Percentiles rank a stretch among this genome's conserved stretches.
Evolutionary conservation across 2,888 invertebrate genomes (phyloP).

Genomic region (Brassicogethes aeneus): DNA sequence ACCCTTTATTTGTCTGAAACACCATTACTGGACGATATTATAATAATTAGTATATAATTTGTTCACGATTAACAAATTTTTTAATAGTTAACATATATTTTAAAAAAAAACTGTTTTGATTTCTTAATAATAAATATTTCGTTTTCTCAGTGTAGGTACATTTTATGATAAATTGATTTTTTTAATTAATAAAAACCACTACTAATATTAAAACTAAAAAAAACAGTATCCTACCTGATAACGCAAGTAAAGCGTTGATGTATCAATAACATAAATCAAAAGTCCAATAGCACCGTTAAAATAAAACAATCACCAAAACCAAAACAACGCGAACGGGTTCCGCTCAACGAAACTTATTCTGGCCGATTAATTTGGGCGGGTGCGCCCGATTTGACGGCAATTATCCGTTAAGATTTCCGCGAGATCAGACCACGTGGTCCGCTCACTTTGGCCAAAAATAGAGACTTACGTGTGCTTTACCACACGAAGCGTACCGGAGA

Average conservation of each 20-base stretch:
- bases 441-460: neutral
- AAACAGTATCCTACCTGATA: slow-evolving; percentile 9
- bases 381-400: slow-evolving; percentile 38
- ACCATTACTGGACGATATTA: too few species aligned
- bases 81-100: too few species aligned
- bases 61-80: too few species aligned
- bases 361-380: slow-evolving; percentile 29
- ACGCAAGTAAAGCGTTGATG: slow-evolving; percentile 6
- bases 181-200: too few species aligned
- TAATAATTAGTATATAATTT: too few species aligned
- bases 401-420: slow-evolving; percentile 28
- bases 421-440: slow-evolving; percentile 25
- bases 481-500: slow-evolving; percentile 39
- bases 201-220: neutral
- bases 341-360: neutral
- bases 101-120: too few species aligned
- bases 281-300: slow-evolving; percentile 9
- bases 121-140: too few species aligned
- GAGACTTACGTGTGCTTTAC: slow-evolving; percentile 26
- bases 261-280: slow-evolving; percentile 8
- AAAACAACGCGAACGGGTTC: slow-evolving; percentile 7
- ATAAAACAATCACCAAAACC: slow-evolving; percentile 11
- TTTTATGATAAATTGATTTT: too few species aligned
- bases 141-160: too few species aligned
- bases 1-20: too few species aligned